Conservation (phyloP, 2,113 vertebrate genomes). For the Callospermophilus lateralis region DNA sequence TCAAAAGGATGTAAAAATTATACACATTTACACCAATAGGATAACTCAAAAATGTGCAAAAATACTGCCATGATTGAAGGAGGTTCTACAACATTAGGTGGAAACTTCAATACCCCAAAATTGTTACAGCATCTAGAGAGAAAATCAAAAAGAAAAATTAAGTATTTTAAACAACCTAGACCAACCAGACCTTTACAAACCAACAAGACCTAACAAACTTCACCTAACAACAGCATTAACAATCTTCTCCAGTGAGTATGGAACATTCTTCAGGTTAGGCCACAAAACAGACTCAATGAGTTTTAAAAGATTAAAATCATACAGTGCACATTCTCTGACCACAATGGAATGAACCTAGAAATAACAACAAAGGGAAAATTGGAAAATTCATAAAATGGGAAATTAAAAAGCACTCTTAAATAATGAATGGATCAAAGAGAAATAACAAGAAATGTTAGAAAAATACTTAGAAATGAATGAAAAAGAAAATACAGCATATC, state of each 20-base stretch:
- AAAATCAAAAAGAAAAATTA: not conserved
- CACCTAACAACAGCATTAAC: not conserved
- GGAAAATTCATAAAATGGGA: not conserved
- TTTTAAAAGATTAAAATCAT: not conserved
- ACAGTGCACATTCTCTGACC: not conserved
- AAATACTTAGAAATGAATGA: not conserved
- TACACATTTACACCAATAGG: not conserved
- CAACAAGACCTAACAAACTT: not conserved
- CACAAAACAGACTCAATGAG: not conserved
- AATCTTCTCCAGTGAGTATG: not conserved
- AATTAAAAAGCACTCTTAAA: not conserved
- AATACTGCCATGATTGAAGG: not conserved
- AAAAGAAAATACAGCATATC: not conserved
- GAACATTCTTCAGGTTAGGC: not conserved
- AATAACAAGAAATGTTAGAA: not conserved
- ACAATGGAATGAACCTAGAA: not conserved
- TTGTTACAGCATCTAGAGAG: not conserved
- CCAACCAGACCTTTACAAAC: not conserved
- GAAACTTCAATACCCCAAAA: not conserved
- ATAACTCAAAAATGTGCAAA: not conserved
- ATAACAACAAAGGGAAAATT: not conserved
- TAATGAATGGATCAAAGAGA: not conserved
- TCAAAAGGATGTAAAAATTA: not conserved
- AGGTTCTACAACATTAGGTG: not conserved
- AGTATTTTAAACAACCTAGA: not conserved